These are phyloP conservation scores for Danaus chrysippus DNA, from an alignment of 2,888 invertebrate genomes.

Conservation along the genomic window DNA sequence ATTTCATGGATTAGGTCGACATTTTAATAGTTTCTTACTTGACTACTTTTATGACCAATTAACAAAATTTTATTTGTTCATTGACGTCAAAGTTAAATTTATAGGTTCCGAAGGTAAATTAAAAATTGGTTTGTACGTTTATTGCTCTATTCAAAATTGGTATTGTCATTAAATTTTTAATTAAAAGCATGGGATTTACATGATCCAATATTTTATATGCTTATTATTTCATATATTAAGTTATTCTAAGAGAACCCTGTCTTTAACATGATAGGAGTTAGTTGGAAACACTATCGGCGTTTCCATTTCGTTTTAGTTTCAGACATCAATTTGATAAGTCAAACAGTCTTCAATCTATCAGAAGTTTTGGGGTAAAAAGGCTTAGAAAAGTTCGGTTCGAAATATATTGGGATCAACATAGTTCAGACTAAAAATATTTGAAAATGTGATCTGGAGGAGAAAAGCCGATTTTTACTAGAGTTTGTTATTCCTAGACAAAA, in stretches of 20 bases:
- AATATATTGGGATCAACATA: conserved; percentile 4
- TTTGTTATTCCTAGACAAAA: conserved; percentile 4
- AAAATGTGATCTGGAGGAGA: conserved; percentile 27
- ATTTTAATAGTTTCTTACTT: conserved; percentile 22
- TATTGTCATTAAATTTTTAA: too few species aligned
- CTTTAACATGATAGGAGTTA: not conserved
- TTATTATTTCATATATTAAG: too few species aligned
- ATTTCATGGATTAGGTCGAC: conserved; percentile 49
- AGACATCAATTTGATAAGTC: not conserved
- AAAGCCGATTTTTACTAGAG: conserved; percentile 20
- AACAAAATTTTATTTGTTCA: conserved; percentile 13
- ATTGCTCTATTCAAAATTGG: too few species aligned
- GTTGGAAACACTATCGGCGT: not conserved
- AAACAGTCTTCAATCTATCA: conserved; percentile 2
- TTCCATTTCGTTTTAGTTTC: not conserved
- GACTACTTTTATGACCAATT: conserved; percentile 12
- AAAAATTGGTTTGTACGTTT: too few species aligned
- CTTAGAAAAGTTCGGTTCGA: not conserved
- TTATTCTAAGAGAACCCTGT: not conserved
- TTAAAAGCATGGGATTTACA: too few species aligned
- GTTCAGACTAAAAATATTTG: conserved; percentile 6
- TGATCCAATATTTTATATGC: too few species aligned
- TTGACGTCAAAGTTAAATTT: not conserved
- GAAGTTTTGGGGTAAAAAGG: not conserved
- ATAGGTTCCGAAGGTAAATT: not conserved